These are phyloP conservation scores for Elymnias hypermnestra DNA, from an alignment of 1,140 invertebrate species.

Conservation along the genomic window DNA sequence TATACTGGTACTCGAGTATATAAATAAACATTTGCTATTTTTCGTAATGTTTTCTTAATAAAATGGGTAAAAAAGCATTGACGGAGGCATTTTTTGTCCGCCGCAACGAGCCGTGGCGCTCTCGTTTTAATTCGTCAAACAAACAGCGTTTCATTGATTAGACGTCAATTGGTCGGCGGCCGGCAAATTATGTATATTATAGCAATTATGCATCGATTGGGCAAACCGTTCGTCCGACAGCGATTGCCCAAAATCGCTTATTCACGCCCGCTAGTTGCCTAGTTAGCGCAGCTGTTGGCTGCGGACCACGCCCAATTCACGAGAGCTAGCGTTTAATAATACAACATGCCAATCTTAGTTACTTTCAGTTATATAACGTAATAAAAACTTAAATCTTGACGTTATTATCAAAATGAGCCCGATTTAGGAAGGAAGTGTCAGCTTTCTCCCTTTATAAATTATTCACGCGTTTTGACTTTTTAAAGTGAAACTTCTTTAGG, in stretches of 20 bases:
- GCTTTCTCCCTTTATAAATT: no score
- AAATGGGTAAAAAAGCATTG: not conserved
- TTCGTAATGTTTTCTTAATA: no score
- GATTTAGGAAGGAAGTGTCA: no score
- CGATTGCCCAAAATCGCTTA: slow-evolving; percentile 62
- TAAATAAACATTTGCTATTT: no score
- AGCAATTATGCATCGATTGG: slow-evolving; percentile 35
- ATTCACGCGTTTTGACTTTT: no score
- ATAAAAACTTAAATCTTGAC: no score
- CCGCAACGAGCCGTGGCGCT: slow-evolving; percentile 22
- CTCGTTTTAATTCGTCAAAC: slow-evolving; percentile 47
- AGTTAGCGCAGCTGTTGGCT: slow-evolving; percentile 43
- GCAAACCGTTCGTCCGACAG: slow-evolving; percentile 26
- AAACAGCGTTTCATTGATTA: slow-evolving; percentile 35
- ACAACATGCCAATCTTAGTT: no score
- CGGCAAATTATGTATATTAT: slow-evolving; percentile 32
- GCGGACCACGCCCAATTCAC: not conserved
- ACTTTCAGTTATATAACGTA: no score
- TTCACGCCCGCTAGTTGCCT: slow-evolving; percentile 66
- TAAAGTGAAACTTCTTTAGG: no score
- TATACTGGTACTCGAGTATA: no score
- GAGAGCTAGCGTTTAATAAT: slow-evolving; percentile 12
- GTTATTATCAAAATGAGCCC: no score
- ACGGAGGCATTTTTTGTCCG: not conserved
- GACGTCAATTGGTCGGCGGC: slow-evolving; percentile 29